These are phyloP conservation scores for Antitype chi DNA, from an alignment of 2,888 invertebrate species.

Conservation along the genomic window DNA sequence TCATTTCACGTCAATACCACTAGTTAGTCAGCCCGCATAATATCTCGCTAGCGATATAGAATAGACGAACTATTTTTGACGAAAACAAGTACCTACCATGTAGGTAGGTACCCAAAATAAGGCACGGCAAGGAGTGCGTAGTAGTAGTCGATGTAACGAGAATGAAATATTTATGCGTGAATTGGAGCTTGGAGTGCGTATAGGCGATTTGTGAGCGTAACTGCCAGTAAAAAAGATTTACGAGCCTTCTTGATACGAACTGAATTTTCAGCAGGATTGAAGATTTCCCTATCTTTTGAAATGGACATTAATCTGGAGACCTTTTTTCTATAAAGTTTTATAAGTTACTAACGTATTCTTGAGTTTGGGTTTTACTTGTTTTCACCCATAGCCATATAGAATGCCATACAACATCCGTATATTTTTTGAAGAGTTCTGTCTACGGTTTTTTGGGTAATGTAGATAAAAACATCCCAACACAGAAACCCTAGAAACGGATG, in stretches of 20 bases:
- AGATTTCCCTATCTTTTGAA: neutral
- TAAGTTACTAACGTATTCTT: neutral
- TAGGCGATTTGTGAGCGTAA: conserved; percentile 16
- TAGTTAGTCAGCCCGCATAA: too few species aligned
- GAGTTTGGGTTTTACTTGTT: neutral
- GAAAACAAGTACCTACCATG: too few species aligned
- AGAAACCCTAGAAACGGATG: conserved; percentile 6
- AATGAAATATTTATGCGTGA: conserved; percentile 8
- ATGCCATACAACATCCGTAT: neutral
- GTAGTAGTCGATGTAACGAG: neutral
- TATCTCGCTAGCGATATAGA: neutral
- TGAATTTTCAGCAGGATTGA: conserved; percentile 21
- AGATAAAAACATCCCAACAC: conserved; percentile 1
- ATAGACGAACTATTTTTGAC: neutral
- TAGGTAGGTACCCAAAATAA: neutral
- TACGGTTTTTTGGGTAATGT: neutral
- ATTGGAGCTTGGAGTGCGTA: conserved; percentile 4
- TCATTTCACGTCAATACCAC: neutral
- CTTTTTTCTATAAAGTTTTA: neutral
- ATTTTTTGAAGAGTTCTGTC: neutral
- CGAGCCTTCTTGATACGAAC: conserved; percentile 8
- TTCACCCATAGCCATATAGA: neutral
- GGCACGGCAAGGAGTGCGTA: neutral
- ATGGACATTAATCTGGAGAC: neutral
- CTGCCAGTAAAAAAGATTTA: conserved; percentile 28